Base-by-base conservation (phyloP, 2,797 vertebrate species). In the Malurus leucopterus region DNA sequence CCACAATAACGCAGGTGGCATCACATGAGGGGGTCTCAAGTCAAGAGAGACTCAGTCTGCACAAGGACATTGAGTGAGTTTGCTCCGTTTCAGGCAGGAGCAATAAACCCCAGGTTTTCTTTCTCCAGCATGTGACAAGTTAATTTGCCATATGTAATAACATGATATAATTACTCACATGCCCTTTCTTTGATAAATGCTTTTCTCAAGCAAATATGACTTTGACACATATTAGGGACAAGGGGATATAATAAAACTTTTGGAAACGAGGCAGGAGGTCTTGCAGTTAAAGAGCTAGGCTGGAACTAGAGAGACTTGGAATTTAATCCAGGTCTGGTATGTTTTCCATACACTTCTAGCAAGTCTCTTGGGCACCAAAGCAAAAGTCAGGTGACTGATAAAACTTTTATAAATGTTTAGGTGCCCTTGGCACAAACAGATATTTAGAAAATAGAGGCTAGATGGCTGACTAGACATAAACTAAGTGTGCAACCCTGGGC, bases 1-100 rank as follows among this genome's bases (percentile, higher is more conserved):
- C 47, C 71, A 80, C 86, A 63, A 46, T 81, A 92, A 87, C 18
- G 65, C 93, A 90, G 89, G 93, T 91, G 83, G 76, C 50, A 87
- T 73, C 76, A 59, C 73, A 65, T 36, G 81, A 92, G 72, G 76
- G 82, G 36, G 43, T 80, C 65, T 92, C 89, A 69, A 69, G 73
- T 44, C 59, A 89, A 62, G 61, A 91, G 59, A 88, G 65, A 54
- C 43, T 86, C 55, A 79, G 68, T 38, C 62, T 89, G 70, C 50
- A 41, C 49, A 59, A 65, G 74, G 76, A 84, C 65, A 43, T 84
- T 72, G 74, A 76, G 67, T 38, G 64, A 85, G 46, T 80, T 89
- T 64, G 44, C 71, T 92, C 80, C 5, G 13, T 89, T 94, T 82
- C 76, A 93, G 74, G 36, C 36, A 74, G 58, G 49, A 72, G 65